Base-by-base conservation (phyloP, 2,888 invertebrate species). In the Harpagoxenus sublaevis region DNA sequence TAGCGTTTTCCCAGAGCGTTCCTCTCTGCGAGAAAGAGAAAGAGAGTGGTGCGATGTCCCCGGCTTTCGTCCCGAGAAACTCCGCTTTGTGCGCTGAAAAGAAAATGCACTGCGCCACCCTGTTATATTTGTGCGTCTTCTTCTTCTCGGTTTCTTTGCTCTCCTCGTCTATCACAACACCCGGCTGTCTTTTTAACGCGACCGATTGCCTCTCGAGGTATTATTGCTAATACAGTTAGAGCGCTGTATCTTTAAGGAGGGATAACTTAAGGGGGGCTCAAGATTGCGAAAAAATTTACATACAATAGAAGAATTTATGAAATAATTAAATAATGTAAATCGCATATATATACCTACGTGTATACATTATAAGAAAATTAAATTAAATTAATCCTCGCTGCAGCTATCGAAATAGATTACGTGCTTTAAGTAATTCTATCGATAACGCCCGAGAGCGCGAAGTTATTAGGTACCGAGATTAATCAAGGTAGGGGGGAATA, bases 1-100 rank as follows among this genome's bases (percentile, higher is more conserved):
- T 81, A 82, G 86, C 84, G 77, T 57, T 51, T 74, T 79, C 87
- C 9, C 85, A 83, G 85, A 73, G 31, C 73, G 81, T 70, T 85
- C 53, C 79, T 84, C 79, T 55, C 62, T 65, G 23, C 31, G 74
- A 53, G 51, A 45, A 28, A 66, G 18, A 23, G 39, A 39, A 6
- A 53, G 31, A 48, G 31, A 65, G 28, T 8, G 65, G 23, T 35
- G 23, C 48, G 60, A 71, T 81, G 71, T 81, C 60, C 60, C 71
- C 57, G 42, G 53, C 42, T 60, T 39, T 55, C 78, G 55, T 55
- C 18, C n/a, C 39, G 71, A 81, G 79, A 81, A 79, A 81, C 48
- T 81, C n/a, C n/a, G 79, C 79, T 81, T 81, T 71, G 79, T 71
- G n/a, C 71, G 12, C 48, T 71, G 71, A 81, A 81, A 81, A 81